Conservation (phyloP, 1,140 invertebrate genomes). For the Heterodera carotae region DNA sequence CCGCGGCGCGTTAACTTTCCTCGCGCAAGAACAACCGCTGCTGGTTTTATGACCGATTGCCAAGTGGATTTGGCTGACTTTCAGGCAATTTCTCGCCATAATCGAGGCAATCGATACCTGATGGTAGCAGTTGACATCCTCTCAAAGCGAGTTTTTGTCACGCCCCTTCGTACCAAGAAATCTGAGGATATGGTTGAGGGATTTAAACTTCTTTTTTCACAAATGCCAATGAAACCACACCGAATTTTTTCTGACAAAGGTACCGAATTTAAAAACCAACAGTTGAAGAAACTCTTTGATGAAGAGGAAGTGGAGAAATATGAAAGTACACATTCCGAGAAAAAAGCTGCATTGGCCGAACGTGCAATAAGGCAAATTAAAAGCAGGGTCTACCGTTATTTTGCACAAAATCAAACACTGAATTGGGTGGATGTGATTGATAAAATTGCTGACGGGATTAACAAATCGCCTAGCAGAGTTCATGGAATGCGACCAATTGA, state of each 20-base stretch:
- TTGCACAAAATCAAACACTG: not conserved
- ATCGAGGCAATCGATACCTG: constrained; percentile 18
- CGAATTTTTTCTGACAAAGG: constrained; percentile 24
- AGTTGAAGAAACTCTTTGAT: constrained; percentile 4
- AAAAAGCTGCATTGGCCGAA: constrained; percentile 18
- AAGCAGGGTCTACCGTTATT: constrained; percentile 2
- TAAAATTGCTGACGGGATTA: constrained; percentile 13
- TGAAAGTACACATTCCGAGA: not conserved
- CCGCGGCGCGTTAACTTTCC: constrained; percentile 3
- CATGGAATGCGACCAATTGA: constrained; percentile 26
- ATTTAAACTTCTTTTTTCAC: constrained; percentile 7
- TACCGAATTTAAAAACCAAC: constrained; percentile 13
- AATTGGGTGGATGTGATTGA: constrained; percentile 25
- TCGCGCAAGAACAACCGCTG: not conserved
- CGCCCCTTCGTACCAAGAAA: constrained; percentile 1
- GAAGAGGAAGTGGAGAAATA: constrained; percentile 20
- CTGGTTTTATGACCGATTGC: constrained; percentile 27
- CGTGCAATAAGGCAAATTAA: constrained; percentile 19
- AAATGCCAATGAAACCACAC: constrained; percentile 14
- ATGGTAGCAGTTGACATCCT: constrained; percentile 23
- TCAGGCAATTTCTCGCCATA: constrained; percentile 6
- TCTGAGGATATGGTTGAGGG: constrained; percentile 16
- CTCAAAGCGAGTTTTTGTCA: constrained; percentile 18
- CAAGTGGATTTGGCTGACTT: constrained; percentile 30
- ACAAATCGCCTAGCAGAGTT: constrained; percentile 8